A percentile compares a stretch with the other conserved stretches of the same genome.
These are phyloP conservation scores for Scaptodrosophila lebanonensis DNA, from an alignment of 1,140 invertebrate genomes.

Conservation along the genomic window DNA sequence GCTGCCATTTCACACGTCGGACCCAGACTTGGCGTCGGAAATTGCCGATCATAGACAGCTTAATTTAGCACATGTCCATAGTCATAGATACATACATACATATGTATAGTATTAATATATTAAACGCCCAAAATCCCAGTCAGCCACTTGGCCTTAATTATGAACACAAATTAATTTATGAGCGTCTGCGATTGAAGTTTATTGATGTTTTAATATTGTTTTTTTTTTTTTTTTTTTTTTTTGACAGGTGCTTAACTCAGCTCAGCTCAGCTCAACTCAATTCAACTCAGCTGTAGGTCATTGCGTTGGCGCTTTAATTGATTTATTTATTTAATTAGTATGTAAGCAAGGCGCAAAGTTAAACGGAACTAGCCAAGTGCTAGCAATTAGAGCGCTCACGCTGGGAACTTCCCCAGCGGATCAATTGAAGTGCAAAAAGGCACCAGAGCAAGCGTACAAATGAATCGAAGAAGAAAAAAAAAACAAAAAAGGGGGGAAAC, in stretches of 20 bases:
- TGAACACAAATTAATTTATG: constrained; percentile 61
- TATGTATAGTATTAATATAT: constrained; percentile 36
- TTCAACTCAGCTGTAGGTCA: constrained; percentile 53
- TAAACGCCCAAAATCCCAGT: constrained; percentile 50
- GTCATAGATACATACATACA: no score
- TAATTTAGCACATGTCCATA: no score
- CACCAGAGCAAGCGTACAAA: no score
- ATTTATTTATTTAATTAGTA: constrained; percentile 65
- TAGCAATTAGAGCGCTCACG: constrained; percentile 28
- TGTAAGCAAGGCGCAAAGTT: constrained; percentile 24
- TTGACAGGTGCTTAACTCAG: constrained; percentile 10
- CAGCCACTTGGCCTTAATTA: constrained; percentile 54
- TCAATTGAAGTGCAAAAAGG: neutral
- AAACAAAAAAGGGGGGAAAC: no score
- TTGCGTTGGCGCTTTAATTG: constrained; percentile 69
- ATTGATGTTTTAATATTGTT: constrained; percentile 19
- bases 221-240: constrained; percentile 21
- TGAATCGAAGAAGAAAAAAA: no score
- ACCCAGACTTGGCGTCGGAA: no score
- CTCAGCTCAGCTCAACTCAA: constrained; percentile 1
- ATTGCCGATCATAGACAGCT: constrained; percentile 41
- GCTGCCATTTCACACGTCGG: no score
- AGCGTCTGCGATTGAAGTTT: constrained; percentile 43
- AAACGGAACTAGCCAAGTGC: constrained; percentile 53
- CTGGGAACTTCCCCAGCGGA: constrained; percentile 48